Conservation (phyloP, 2,888 invertebrate species). For the Orchestes rusci region DNA sequence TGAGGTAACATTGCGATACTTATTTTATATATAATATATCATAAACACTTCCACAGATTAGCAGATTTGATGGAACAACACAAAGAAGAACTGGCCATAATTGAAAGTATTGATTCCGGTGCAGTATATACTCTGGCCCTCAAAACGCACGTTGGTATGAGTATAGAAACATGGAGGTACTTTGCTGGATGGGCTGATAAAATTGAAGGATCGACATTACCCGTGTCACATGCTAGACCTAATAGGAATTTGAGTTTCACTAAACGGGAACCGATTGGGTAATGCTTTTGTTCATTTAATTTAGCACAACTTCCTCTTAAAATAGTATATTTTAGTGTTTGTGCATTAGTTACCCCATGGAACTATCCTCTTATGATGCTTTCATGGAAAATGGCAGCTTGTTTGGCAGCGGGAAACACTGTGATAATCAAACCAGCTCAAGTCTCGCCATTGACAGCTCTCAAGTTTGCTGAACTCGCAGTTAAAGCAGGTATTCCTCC, state of each 20-base stretch:
- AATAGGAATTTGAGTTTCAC: slow-evolving; percentile 86
- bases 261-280: slow-evolving; percentile 84
- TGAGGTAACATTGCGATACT: slow-evolving; percentile 52
- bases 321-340: slow-evolving; percentile 70
- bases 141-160: slow-evolving; percentile 97
- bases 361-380: slow-evolving; percentile 99
- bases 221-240: slow-evolving; percentile 86
- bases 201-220: slow-evolving; percentile 86
- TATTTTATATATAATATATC: neutral
- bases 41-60: slow-evolving; percentile 49
- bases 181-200: slow-evolving; percentile 98
- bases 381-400: slow-evolving; percentile 98
- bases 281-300: no score
- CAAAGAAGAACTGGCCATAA: slow-evolving; percentile 90
- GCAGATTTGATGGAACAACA: slow-evolving; percentile 94
- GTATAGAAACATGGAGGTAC: slow-evolving; percentile 93
- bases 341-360: slow-evolving; percentile 92
- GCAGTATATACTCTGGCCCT: slow-evolving; percentile 94
- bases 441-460: slow-evolving; percentile 84
- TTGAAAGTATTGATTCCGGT: slow-evolving; percentile 90
- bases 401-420: slow-evolving; percentile 93
- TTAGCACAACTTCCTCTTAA: no score
- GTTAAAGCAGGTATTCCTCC: slow-evolving; percentile 88
- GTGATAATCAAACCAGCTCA: slow-evolving; percentile 94
- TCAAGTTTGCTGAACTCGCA: slow-evolving; percentile 90